Conservation (phyloP, 2,888 invertebrate species). For the Stenichneumon culpator region DNA sequence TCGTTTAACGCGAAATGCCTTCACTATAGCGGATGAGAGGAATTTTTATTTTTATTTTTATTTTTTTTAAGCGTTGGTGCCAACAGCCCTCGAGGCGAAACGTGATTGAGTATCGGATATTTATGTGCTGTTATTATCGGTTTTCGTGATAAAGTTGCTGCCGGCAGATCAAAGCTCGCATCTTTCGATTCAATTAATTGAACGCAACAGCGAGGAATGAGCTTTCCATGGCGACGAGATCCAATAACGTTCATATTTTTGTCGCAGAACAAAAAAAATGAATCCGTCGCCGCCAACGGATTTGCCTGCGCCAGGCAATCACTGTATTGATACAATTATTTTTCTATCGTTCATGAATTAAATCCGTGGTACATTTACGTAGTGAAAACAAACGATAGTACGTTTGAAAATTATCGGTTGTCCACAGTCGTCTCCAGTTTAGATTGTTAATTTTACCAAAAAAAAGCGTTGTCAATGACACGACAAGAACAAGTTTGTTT, state of each 20-base stretch:
- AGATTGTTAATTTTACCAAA: too few relatives aligned
- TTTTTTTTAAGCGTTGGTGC: slow-evolving; percentile 26
- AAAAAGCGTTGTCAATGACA: too few relatives aligned
- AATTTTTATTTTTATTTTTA: slow-evolving; percentile 23
- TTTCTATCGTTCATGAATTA: not conserved
- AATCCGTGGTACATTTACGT: not conserved
- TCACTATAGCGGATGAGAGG: slow-evolving; percentile 13
- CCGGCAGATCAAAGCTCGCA: slow-evolving; percentile 28
- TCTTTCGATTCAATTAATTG: slow-evolving; percentile 7
- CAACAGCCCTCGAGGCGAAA: slow-evolving; percentile 25
- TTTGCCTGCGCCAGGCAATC: not conserved
- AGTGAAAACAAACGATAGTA: too few relatives aligned
- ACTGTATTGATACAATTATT: not conserved
- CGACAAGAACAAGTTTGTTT: too few relatives aligned
- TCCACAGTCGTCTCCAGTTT: too few relatives aligned
- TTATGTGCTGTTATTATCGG: slow-evolving; percentile 29
- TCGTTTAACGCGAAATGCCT: slow-evolving; percentile 26
- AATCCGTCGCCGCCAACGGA: not conserved
- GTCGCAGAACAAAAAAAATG: not conserved
- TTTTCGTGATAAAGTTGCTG: slow-evolving; percentile 18
- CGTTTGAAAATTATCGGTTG: too few relatives aligned
- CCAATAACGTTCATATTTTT: slow-evolving; percentile 7
- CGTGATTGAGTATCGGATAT: slow-evolving; percentile 33
- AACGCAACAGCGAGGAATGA: not conserved
- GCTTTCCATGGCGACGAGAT: not conserved